Conservation (phyloP, 1,140 invertebrate species). For the Aporrectodea caliginosa region DNA sequence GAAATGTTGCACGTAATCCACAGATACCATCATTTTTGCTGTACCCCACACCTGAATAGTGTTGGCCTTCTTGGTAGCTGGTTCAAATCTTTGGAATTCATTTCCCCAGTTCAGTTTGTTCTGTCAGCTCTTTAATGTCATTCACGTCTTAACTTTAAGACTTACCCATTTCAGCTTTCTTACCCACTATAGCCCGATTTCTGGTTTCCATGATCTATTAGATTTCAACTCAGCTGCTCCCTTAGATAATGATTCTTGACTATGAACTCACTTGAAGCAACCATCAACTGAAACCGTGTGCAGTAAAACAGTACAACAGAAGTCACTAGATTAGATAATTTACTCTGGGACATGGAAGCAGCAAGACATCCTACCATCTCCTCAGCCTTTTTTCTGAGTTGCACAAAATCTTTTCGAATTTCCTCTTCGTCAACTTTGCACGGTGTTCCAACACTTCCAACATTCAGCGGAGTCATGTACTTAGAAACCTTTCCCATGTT, state of each 20-base stretch:
- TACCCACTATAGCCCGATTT: no score
- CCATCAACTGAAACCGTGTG: no score
- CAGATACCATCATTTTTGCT: no score
- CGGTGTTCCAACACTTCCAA: constrained; percentile 39
- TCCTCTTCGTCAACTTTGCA: constrained; percentile 29
- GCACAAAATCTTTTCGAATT: constrained; percentile 42
- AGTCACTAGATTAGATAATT: not conserved
- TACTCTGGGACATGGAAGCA: not conserved
- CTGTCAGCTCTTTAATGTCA: not conserved
- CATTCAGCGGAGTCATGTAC: constrained; percentile 47
- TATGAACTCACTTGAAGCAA: no score
- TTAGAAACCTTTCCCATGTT: constrained; percentile 43
- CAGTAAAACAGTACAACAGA: not conserved
- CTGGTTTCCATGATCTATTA: no score
- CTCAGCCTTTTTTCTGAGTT: constrained; percentile 44
- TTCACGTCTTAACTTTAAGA: no score
- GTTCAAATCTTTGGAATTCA: no score
- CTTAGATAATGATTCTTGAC: not conserved
- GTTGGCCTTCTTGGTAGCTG: no score
- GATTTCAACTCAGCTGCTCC: not conserved
- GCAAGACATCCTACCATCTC: constrained; percentile 43
- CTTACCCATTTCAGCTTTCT: no score
- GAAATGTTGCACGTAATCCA: no score
- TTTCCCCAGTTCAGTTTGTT: not conserved
- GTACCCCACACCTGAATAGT: no score